Conservation (phyloP, 2,888 invertebrate species). For the Mamestra brassicae region DNA sequence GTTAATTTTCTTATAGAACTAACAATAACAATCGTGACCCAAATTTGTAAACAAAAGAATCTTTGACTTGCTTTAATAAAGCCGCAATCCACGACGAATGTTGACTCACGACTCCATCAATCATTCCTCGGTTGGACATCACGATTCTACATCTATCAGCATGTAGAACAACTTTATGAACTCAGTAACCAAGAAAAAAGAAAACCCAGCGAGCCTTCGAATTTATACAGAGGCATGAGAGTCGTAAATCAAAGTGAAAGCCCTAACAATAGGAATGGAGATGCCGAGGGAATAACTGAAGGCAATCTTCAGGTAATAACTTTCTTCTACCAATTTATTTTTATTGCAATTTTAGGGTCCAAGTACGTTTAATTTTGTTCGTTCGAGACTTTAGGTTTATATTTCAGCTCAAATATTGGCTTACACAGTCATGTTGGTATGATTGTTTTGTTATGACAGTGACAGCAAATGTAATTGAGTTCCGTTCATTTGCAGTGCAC, state of each 20-base stretch:
- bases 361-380: constrained; percentile 35
- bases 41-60: constrained; percentile 38
- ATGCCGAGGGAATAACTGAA: constrained; percentile 51
- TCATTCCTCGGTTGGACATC: constrained; percentile 55
- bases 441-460: constrained; percentile 20
- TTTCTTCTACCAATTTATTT: constrained; percentile 52
- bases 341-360: constrained; percentile 39
- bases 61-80: constrained; percentile 44
- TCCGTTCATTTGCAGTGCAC: constrained; percentile 28
- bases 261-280: constrained; percentile 49
- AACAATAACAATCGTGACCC: constrained; percentile 48
- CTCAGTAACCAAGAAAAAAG: constrained; percentile 19
- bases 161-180: constrained; percentile 34
- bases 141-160: constrained; percentile 42
- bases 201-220: constrained; percentile 5
- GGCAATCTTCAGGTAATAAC: constrained; percentile 55
- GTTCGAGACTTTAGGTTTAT: constrained; percentile 6
- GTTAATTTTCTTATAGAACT: constrained; percentile 45
- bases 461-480: constrained; percentile 36
- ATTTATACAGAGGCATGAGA: constrained; percentile 29
- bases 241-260: constrained; percentile 48
- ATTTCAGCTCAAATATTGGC: constrained; percentile 6
- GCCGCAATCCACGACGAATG: constrained; percentile 58
- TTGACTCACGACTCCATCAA: constrained; percentile 67
- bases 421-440: background rate